Percentiles rank a stretch among this genome's conserved stretches.
phyloP scores from a whole-genome alignment of 2,797 vertebrate species.

The Siniperca scherzeri region DNA sequence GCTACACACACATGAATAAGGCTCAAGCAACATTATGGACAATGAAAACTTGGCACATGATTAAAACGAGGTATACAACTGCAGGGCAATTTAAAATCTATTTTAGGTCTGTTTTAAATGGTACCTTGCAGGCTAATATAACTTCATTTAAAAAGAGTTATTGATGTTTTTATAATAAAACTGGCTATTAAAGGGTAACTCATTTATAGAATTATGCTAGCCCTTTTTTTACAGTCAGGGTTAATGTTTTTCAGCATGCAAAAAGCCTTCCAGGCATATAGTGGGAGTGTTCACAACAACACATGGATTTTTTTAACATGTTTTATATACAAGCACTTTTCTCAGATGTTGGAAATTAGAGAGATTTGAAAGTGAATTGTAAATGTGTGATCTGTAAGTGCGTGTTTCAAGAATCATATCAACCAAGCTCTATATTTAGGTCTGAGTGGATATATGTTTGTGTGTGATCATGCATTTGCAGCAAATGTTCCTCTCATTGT shows the following conservation, averaged over 20 bases:
- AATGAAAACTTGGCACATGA: conserved; percentile 27
- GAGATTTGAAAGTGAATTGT: conserved; percentile 2
- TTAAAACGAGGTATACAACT: conserved; percentile 22
- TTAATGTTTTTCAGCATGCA: not conserved
- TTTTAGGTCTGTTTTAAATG: conserved; percentile 36
- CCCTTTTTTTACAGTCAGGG: conserved; percentile 8
- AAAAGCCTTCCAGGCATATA: not conserved
- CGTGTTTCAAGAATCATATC: not conserved
- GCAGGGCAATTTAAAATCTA: conserved; percentile 44
- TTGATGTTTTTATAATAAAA: conserved; percentile 32
- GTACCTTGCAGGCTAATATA: conserved; percentile 35
- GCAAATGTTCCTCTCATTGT: conserved; percentile 26
- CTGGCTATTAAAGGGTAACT: conserved; percentile 18
- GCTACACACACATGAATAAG: conserved; percentile 13
- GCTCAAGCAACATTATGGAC: not conserved
- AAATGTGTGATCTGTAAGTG: not conserved
- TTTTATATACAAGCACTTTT: not conserved
- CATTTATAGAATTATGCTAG: conserved; percentile 29
- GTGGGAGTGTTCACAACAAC: not conserved
- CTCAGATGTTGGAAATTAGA: not conserved
- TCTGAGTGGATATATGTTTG: not conserved
- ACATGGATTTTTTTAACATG: not conserved
- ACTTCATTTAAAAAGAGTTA: conserved; percentile 41
- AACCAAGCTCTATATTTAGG: conserved; percentile 5
- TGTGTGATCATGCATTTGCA: conserved; percentile 46